These are phyloP conservation scores for Megaceryle maxima DNA, from an alignment of 2,113 vertebrate genomes.

Conservation along the genomic window DNA sequence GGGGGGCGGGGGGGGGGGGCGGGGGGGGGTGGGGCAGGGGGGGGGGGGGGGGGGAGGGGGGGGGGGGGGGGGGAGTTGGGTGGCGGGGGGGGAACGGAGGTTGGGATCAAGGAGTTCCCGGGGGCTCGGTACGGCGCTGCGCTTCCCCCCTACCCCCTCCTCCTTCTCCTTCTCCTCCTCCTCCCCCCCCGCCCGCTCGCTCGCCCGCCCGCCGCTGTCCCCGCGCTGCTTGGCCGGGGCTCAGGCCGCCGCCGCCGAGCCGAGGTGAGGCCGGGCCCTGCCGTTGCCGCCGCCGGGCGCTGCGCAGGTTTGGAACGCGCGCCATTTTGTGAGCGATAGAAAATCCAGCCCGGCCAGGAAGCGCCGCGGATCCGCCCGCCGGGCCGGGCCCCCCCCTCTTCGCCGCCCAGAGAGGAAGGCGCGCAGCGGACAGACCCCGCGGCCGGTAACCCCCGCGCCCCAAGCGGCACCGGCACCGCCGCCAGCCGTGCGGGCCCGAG, in stretches of 20 bases:
- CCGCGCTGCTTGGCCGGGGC: conserved; percentile 51
- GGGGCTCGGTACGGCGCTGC: conserved; percentile 49
- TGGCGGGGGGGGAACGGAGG: conserved; percentile 24
- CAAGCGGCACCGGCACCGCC: background rate
- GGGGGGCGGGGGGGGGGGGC: conserved; percentile 23
- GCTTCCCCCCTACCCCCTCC: background rate
- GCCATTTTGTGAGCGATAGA: conserved; percentile 97
- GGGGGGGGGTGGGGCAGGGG: too few relatives aligned
- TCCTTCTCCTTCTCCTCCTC: background rate
- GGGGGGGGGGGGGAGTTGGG: too few relatives aligned
- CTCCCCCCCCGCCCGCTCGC: background rate
- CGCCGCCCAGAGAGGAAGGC: conserved; percentile 17
- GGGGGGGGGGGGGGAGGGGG: too few relatives aligned
- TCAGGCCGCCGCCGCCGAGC: conserved; percentile 11
- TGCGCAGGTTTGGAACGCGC: conserved; percentile 96
- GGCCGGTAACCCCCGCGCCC: background rate
- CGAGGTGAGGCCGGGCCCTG: conserved; percentile 17
- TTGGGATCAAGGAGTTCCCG: conserved; percentile 51
- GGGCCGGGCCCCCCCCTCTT: conserved; percentile 21
- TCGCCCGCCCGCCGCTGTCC: conserved; percentile 26
- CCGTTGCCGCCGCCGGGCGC: conserved; percentile 82
- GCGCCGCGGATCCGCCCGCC: conserved; percentile 57
- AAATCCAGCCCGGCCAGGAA: conserved; percentile 72
- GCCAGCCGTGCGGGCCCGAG: conserved; percentile 25
- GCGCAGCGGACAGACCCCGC: background rate